Conservation (phyloP, 2,888 invertebrate genomes). For the Tipula lateralis region DNA sequence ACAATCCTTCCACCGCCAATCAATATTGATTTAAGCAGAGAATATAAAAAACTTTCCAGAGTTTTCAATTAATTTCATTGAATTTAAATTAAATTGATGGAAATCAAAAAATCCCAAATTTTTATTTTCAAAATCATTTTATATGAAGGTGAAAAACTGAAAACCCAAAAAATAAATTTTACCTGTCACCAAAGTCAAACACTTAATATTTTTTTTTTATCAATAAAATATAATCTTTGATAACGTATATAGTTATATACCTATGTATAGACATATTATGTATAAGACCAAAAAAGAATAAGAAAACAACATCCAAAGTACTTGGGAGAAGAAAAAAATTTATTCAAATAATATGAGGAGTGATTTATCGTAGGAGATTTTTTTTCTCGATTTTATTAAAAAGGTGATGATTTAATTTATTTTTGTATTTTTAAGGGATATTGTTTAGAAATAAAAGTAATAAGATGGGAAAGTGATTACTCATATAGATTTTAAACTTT, state of each 20-base stretch:
- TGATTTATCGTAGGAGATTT: neutral
- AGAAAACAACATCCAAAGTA: neutral
- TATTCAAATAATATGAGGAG: neutral
- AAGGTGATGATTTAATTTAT: constrained; percentile 24
- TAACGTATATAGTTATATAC: neutral
- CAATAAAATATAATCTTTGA: constrained; percentile 19
- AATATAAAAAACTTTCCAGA: neutral
- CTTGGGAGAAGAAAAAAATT: neutral
- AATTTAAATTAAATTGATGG: neutral
- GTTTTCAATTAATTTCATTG: neutral
- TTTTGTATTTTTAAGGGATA: constrained; percentile 9
- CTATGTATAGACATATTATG: neutral
- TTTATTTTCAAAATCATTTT: neutral
- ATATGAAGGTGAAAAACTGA: neutral
- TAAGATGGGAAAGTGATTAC: neutral
- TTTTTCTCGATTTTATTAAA: neutral
- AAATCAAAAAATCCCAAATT: constrained; percentile 12
- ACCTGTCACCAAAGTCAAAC: constrained; percentile 24
- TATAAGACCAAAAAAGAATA: neutral
- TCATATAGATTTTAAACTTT: neutral
- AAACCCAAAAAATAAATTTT: neutral
- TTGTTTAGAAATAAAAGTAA: constrained; percentile 1
- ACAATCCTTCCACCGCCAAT: neutral
- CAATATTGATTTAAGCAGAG: neutral
- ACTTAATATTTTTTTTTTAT: constrained; percentile 7